phyloP scores from a whole-genome alignment of 2,888 invertebrate genomes.

The Eucriotettix oculatus region DNA sequence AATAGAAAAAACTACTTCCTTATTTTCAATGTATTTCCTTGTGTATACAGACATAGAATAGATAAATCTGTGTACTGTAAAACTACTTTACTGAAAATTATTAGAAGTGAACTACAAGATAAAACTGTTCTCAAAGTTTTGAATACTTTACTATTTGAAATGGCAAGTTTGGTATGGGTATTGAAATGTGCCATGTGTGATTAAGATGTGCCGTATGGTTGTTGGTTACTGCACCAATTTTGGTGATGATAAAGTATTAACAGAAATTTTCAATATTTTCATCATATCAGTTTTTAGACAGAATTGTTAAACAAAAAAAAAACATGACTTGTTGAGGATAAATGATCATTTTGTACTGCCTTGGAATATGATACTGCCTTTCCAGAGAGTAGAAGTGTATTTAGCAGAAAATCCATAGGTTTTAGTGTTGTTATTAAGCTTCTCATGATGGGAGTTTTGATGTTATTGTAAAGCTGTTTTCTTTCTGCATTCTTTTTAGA shows the following conservation, averaged over 20 bases:
- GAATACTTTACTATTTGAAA: too few species aligned
- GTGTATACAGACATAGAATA: too few species aligned
- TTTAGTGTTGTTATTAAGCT: not conserved
- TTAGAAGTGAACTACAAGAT: too few species aligned
- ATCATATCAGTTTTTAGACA: constrained; percentile 6
- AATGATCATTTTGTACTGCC: constrained; percentile 8
- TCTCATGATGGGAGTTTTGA: not conserved
- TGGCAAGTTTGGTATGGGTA: not conserved
- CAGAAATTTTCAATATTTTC: constrained; percentile 2
- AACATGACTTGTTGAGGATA: not conserved
- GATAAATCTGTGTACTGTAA: too few species aligned
- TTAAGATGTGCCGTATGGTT: constrained; percentile 3
- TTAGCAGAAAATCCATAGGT: not conserved
- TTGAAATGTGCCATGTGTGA: constrained; percentile 1
- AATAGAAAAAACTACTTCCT: too few species aligned
- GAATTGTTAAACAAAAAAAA: not conserved
- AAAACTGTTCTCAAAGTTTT: too few species aligned
- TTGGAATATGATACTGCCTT: constrained; percentile 8
- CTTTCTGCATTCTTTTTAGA: constrained; percentile 6
- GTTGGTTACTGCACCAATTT: not conserved
- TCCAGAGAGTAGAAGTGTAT: constrained; percentile 4
- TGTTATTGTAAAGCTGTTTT: constrained; percentile 2
- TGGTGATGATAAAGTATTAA: not conserved
- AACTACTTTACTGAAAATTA: too few species aligned
- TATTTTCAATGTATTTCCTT: too few species aligned